Base-by-base conservation (phyloP, 2,888 invertebrate genomes). In the Microchrysa polita region DNA sequence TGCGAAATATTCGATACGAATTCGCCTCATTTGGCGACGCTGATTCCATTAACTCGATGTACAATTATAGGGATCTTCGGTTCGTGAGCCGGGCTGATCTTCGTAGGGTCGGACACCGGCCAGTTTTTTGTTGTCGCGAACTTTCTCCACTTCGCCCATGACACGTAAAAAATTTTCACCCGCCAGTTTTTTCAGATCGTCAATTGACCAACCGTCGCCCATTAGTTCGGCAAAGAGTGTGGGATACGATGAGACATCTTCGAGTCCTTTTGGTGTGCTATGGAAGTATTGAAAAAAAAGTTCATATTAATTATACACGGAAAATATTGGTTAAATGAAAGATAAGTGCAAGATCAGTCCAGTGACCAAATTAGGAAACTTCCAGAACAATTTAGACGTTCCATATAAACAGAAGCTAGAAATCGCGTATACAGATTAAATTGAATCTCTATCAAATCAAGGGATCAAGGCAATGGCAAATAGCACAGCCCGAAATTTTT, bases 261-360 rank as follows among this genome's bases (percentile, higher is more conserved):
- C 92, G 72, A 94, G 86, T 27, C 94, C 94, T 83, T 91, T 90
- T 12, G 94, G 94, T 61, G 93, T 92, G 82, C 94, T 94, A 84
- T 71, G 81, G 77, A 55, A n/a, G n/a, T n/a, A n/a, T n/a, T n/a
- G n/a, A n/a, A n/a, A n/a, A n/a, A n/a, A n/a, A n/a, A n/a, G n/a
- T n/a, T n/a, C n/a, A n/a, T n/a, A n/a, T n/a, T n/a, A n/a, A n/a
- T n/a, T n/a, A n/a, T n/a, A n/a, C n/a, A 72, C 57, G n/a, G 40
- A 18, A 23, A 63, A 53, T 48, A 48, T 48, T 48, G 10, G 48
- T 34, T 2, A 34, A 34, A 34, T 34, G 2, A 7, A 34, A 34
- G 7, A 34, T 34, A 34, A 34, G 27, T 34, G 27, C 27, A 34
- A 34, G 2, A 34, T 34, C 27, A 34, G 27, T n/a, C n/a, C 4